Evolutionary conservation across 2,113 vertebrate species (phyloP), one percentile per base, ranked within the genome.

Genomic region (Hemicordylus capensis): DNA sequence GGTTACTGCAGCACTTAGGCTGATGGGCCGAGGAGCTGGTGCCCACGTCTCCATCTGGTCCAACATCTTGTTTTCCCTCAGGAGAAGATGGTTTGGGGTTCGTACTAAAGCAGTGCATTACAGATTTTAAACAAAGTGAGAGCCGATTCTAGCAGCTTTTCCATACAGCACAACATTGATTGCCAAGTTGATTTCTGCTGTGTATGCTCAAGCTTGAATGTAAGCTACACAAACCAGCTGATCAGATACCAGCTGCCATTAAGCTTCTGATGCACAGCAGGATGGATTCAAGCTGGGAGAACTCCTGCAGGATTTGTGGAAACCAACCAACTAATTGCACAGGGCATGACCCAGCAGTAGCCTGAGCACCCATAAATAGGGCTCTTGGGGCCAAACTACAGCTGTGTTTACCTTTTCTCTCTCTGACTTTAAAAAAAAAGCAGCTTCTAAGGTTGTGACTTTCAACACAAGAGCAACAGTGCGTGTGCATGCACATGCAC

Each of bases 41-140:
- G n/a, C 28, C 51, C 19, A 46, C 19, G 17, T 69, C 22, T 37
- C 39, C 28, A 56, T 51, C 15, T 44, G 61, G 67, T n/a, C 34
- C 54, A 37, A 10, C 77, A 56, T 44, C 24, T 61, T 51, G 8
- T n/a, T 34, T 19, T 34, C 44, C 24, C 17, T 4, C 8, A 42
- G 24, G 75, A 39, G 34, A 44, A 19, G 54, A 39, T 31, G 24
- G 39, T 72, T 63, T 69, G 44, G 51, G 26, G n/a, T 56, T 37
- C 51, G 26, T 54, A 74, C 31, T 44, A 83, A 51, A 9, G 39
- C 54, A 70, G 82, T 34, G 28, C 0, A 0, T 39, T 24, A 24
- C 2, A 4, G 63, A 69, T 76, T 58, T 74, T 81, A 77, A 39
- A 28, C 48, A 0, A 39, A 37, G 34, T 37, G 15, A 70, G 46